Evolutionary conservation across 2,113 vertebrate species (phyloP).

Genomic region (Labrus mixtus): DNA sequence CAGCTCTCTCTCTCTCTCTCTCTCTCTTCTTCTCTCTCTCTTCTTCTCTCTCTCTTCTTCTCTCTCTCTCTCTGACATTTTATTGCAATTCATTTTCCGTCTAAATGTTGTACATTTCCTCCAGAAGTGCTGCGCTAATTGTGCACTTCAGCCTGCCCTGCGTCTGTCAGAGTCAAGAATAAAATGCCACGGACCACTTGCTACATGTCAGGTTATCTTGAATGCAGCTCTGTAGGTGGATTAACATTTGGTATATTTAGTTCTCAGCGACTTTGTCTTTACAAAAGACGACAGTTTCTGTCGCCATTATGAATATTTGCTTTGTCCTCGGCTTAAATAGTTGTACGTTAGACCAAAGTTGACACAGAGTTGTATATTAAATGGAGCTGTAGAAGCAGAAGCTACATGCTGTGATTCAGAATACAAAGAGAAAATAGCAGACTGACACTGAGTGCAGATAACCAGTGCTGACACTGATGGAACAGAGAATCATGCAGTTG

Average conservation of each 20-base stretch:
- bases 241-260: slow-evolving; percentile 41
- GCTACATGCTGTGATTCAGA: background rate
- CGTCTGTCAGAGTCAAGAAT: slow-evolving; percentile 41
- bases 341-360: background rate
- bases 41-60: slow-evolving; percentile 12
- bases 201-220: slow-evolving; percentile 42
- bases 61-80: slow-evolving; percentile 55
- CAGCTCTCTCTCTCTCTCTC: slow-evolving; percentile 15
- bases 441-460: slow-evolving; percentile 8
- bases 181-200: slow-evolving; percentile 61
- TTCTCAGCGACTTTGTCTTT: slow-evolving; percentile 3
- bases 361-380: slow-evolving; percentile 3
- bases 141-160: slow-evolving; percentile 50
- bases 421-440: slow-evolving; percentile 15
- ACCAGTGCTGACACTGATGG: background rate
- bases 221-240: slow-evolving; percentile 47
- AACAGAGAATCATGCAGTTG: slow-evolving; percentile 21
- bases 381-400: background rate
- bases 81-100: slow-evolving; percentile 51
- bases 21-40: slow-evolving; percentile 1
- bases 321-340: background rate
- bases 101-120: slow-evolving; percentile 42
- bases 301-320: slow-evolving; percentile 2
- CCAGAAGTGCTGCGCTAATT: slow-evolving; percentile 56
- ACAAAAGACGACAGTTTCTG: background rate